Evolutionary conservation across 2,888 invertebrate species (phyloP).

Genomic region (Parapristionchus giblindavisi): DNA sequence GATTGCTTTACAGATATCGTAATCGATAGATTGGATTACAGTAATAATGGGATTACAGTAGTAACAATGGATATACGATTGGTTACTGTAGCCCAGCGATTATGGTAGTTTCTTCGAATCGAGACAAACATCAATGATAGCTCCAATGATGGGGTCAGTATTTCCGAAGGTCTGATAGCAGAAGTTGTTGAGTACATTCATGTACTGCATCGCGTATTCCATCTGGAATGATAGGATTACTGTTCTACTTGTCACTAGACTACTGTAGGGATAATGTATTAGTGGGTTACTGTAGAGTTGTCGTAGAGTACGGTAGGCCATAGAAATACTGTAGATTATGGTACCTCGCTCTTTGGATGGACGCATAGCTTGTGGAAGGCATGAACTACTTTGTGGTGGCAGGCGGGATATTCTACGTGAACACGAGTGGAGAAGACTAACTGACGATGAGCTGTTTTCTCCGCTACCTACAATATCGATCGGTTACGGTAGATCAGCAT

Average conservation of each 20-base stretch:
- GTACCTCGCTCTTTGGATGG: constrained; percentile 43
- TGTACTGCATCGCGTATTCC: constrained; percentile 71
- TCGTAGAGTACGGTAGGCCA: neutral
- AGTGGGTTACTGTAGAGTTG: neutral
- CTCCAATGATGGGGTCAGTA: constrained; percentile 6
- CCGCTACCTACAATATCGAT: too few species aligned
- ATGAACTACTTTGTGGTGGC: constrained; percentile 70
- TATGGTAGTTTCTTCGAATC: too few species aligned
- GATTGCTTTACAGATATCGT: too few species aligned
- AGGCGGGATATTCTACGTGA: constrained; percentile 64
- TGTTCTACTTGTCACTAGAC: neutral
- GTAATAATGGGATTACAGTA: too few species aligned
- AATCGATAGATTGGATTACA: too few species aligned
- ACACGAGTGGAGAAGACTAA: too few species aligned
- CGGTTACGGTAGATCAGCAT: too few species aligned
- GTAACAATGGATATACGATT: too few species aligned
- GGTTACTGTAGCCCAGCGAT: too few species aligned
- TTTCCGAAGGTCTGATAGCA: constrained; percentile 42
- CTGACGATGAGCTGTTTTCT: too few species aligned
- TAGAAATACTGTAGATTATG: neutral
- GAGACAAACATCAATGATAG: constrained; percentile 11
- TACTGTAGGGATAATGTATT: neutral
- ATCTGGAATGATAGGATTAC: constrained; percentile 59
- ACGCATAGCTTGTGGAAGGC: constrained; percentile 69
- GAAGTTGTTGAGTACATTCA: constrained; percentile 71